Percentiles rank a stretch among this genome's conserved stretches.
These are phyloP conservation scores for Agelas oroides DNA, from an alignment of 37 sponge, comb jelly and placozoan species.

Conservation along the genomic window DNA sequence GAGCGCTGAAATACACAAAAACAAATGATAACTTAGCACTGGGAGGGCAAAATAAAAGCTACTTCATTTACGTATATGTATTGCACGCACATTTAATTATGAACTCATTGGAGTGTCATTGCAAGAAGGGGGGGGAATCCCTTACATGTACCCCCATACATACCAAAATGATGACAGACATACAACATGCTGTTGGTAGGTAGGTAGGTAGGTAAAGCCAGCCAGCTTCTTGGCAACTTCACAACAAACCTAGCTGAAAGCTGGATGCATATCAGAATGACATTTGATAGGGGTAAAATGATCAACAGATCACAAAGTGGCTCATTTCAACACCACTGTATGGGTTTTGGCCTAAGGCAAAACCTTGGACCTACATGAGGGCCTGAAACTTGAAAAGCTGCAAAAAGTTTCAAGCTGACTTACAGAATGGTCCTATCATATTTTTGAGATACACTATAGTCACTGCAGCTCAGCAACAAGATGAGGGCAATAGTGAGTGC, in stretches of 20 bases:
- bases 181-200: conserved; percentile 5
- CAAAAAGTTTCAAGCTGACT: too few relatives aligned
- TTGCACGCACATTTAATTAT: too few relatives aligned
- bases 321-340: conserved; percentile 43
- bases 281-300: conserved; percentile 58
- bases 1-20: too few relatives aligned
- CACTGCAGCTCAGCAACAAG: too few relatives aligned
- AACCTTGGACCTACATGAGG: conserved; percentile 31
- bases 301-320: conserved; percentile 48
- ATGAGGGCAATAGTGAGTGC: too few relatives aligned
- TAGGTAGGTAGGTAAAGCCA: conserved; percentile 28
- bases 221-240: conserved; percentile 36
- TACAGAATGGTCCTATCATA: too few relatives aligned
- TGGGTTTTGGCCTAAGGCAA: conserved; percentile 28
- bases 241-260: conserved; percentile 57
- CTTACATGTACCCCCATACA: not conserved
- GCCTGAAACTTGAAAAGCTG: not conserved
- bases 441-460: too few relatives aligned
- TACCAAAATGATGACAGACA: conserved; percentile 23
- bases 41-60: too few relatives aligned
- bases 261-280: conserved; percentile 56
- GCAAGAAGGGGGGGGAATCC: too few relatives aligned
- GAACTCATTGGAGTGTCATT: too few relatives aligned
- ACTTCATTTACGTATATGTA: too few relatives aligned
- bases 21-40: too few relatives aligned